Conservation (phyloP, 2,113 vertebrate genomes). For the Phalacrocorax carbo region DNA sequence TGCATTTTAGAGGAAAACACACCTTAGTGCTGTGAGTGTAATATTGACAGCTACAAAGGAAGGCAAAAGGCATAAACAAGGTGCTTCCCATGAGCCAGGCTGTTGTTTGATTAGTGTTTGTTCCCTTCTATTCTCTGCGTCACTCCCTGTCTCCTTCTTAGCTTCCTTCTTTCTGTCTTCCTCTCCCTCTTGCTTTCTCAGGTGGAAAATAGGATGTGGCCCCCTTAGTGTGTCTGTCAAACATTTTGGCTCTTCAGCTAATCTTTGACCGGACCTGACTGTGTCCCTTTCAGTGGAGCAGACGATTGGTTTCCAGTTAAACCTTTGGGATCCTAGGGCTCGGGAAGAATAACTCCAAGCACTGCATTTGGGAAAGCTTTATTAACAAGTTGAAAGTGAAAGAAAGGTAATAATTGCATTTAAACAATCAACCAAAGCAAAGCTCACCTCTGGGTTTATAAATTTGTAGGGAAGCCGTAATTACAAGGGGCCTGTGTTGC, state of each 20-base stretch:
- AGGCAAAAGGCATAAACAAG: not conserved
- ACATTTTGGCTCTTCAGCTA: conserved; percentile 42
- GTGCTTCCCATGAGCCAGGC: not conserved
- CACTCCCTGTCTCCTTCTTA: not conserved
- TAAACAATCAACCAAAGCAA: conserved; percentile 76
- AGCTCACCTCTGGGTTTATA: conserved; percentile 76
- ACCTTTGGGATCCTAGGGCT: conserved; percentile 53
- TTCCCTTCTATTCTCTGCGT: not conserved
- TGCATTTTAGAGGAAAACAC: not conserved
- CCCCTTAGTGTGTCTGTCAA: not conserved
- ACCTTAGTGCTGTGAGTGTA: not conserved
- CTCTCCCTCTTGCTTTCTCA: not conserved
- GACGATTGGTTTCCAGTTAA: conserved; percentile 50
- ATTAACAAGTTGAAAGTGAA: conserved; percentile 71
- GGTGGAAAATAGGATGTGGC: conserved; percentile 5
- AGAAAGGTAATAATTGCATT: conserved; percentile 80
- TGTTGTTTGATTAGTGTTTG: not conserved
- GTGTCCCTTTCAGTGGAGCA: not conserved
- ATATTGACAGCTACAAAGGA: not conserved
- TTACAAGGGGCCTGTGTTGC: conserved; percentile 65
- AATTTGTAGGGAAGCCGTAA: conserved; percentile 71
- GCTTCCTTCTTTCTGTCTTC: not conserved
- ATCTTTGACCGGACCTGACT: conserved; percentile 22
- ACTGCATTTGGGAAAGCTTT: conserved; percentile 60
- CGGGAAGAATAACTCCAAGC: conserved; percentile 22